These are phyloP conservation scores for Lottia scabra DNA, from an alignment of 2,888 invertebrate genomes.

Conservation along the genomic window DNA sequence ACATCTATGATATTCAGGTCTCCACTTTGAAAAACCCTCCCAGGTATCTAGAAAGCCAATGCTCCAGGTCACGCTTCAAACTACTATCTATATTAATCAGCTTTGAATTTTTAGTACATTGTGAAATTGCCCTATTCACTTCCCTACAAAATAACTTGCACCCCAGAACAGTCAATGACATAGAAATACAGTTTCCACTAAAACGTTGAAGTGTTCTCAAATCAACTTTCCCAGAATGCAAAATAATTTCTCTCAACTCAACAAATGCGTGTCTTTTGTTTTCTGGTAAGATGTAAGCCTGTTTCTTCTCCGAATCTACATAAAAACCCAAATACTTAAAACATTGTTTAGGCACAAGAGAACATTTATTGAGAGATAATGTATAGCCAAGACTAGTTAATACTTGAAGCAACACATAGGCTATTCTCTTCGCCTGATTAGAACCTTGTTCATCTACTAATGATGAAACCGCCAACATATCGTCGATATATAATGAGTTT, in stretches of 20 bases:
- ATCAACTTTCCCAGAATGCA: neutral
- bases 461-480: neutral
- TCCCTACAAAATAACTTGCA: neutral
- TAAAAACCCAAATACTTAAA: neutral
- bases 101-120: neutral
- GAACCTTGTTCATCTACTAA: no score
- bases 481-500: neutral
- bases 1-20: no score
- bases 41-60: no score
- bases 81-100: no score
- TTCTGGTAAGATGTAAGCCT: neutral
- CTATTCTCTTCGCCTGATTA: neutral
- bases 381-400: neutral
- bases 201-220: neutral
- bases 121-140: neutral
- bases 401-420: neutral
- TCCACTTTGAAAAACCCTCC: no score
- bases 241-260: neutral
- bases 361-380: neutral
- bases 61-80: no score
- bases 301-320: neutral
- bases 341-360: neutral
- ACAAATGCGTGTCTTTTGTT: neutral
- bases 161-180: neutral
- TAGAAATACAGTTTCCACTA: neutral